These are phyloP conservation scores for Nicator chloris DNA, from an alignment of 2,113 vertebrate genomes.

Conservation along the genomic window DNA sequence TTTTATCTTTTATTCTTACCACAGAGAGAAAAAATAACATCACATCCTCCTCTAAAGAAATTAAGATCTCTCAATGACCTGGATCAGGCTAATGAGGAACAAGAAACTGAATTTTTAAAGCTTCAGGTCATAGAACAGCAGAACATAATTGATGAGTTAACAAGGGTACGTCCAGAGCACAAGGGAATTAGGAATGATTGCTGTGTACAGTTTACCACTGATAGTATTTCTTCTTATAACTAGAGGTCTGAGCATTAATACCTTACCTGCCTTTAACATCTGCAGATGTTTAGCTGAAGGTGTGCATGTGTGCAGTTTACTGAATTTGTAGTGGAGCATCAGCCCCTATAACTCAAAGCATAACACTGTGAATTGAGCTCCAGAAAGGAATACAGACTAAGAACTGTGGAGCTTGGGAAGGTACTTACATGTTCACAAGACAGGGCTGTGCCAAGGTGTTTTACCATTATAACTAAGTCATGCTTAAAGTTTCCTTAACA, in stretches of 20 bases:
- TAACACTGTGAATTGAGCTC: not conserved
- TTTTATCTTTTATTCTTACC: not conserved
- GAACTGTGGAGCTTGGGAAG: not conserved
- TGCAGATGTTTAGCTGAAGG: not conserved
- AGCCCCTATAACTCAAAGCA: not conserved
- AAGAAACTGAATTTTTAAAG: conserved; percentile 96
- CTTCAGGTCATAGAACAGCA: conserved; percentile 99
- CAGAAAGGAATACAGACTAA: not conserved
- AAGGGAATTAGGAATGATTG: not conserved
- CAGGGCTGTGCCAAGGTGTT: not conserved
- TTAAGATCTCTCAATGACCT: conserved; percentile 96
- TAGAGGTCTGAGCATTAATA: not conserved
- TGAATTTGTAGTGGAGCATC: not conserved
- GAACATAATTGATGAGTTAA: conserved; percentile 85
- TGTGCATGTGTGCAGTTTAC: not conserved
- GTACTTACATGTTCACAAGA: not conserved
- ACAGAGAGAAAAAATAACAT: conserved; percentile 93
- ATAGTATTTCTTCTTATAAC: not conserved
- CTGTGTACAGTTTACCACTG: not conserved
- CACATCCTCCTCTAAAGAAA: conserved; percentile 93
- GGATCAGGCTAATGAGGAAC: conserved; percentile 96
- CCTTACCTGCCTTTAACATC: not conserved
- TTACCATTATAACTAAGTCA: not conserved
- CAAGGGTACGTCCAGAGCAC: conserved; percentile 71
- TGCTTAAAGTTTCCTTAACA: not conserved